Evolutionary conservation across 2,888 invertebrate genomes (phyloP).

Genomic region (Acanthosepion lycidas): DNA sequence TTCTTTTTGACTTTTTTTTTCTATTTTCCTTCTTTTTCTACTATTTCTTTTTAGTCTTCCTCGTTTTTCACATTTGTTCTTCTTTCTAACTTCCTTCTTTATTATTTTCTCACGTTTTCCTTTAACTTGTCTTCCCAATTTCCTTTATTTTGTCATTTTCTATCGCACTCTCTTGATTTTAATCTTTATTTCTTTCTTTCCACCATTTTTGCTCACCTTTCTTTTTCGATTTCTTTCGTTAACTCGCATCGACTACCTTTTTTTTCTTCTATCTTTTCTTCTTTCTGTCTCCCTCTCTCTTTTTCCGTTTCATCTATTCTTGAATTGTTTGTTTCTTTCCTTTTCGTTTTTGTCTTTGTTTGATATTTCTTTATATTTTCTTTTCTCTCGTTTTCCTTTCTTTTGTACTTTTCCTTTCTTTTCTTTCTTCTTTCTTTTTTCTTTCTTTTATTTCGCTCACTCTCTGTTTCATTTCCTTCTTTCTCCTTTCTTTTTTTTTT

Average conservation of each 20-base stretch:
- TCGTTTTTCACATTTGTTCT: background rate
- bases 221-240: background rate
- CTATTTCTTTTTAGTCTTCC: background rate
- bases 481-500: background rate
- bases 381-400: too few relatives aligned
- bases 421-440: too few relatives aligned
- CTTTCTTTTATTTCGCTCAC: background rate
- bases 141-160: background rate
- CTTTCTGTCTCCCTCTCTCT: background rate
- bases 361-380: too few relatives aligned
- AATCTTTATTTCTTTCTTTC: background rate
- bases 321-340: background rate
- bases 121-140: background rate
- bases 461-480: background rate
- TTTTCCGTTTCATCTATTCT: background rate
- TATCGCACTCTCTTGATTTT: background rate
- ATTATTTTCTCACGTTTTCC: too few relatives aligned
- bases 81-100: background rate
- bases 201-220: background rate
- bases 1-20: background rate
- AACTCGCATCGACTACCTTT: background rate
- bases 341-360: too few relatives aligned
- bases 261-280: background rate
- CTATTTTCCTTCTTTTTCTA: background rate
- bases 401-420: too few relatives aligned